Evolutionary conservation across 2,797 vertebrate species (phyloP).

Genomic region (Hafferia zeledoni): DNA sequence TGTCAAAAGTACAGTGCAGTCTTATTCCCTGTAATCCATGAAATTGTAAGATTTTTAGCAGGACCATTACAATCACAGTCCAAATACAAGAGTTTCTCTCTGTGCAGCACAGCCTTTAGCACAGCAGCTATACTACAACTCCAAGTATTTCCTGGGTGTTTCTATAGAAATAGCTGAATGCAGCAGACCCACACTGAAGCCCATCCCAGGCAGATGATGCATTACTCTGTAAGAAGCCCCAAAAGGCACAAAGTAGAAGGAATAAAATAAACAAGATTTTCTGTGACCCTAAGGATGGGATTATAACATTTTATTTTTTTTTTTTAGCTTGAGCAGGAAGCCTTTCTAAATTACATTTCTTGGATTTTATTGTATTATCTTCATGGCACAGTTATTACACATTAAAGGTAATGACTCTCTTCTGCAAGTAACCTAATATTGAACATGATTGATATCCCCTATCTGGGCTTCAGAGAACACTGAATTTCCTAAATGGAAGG

Average conservation of each 20-base stretch:
- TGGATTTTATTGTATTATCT: slow-evolving; percentile 76
- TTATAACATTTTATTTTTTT: slow-evolving; percentile 50
- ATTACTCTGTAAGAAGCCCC: slow-evolving; percentile 5
- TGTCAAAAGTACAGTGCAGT: neutral
- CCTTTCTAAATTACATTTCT: slow-evolving; percentile 77
- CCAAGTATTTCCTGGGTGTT: neutral
- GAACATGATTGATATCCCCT: slow-evolving; percentile 72
- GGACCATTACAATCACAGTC: neutral
- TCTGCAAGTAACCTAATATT: slow-evolving; percentile 75
- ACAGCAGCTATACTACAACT: neutral
- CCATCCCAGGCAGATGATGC: neutral
- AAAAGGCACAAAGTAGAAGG: slow-evolving; percentile 58
- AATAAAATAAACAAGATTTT: slow-evolving; percentile 71
- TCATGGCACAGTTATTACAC: slow-evolving; percentile 76
- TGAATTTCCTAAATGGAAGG: slow-evolving; percentile 52
- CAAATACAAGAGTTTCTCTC: neutral
- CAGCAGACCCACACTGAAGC: neutral
- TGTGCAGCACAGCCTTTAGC: neutral
- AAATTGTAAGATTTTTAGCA: neutral
- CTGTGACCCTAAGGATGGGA: slow-evolving; percentile 64
- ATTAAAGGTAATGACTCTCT: slow-evolving; percentile 77
- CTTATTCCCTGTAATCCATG: neutral
- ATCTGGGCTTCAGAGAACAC: slow-evolving; percentile 53
- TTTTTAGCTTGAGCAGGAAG: slow-evolving; percentile 66
- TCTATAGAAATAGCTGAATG: neutral